Percentiles rank a stretch among this genome's conserved stretches.
Evolutionary conservation across 2,888 invertebrate genomes (phyloP).

Genomic region (Acrobasis suavella): DNA sequence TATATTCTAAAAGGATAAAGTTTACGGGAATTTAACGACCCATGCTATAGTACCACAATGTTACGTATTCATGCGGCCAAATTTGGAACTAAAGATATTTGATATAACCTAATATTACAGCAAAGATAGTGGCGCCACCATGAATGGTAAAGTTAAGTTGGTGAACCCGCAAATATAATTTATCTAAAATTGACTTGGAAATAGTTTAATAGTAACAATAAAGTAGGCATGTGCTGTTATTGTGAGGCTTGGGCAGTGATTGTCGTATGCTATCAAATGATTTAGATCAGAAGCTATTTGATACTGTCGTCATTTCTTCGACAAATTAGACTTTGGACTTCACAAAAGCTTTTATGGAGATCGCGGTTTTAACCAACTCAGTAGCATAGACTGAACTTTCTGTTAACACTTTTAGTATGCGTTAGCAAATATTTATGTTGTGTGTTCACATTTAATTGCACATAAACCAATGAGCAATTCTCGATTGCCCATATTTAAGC

Average conservation of each 20-base stretch:
- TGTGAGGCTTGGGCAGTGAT: conserved; percentile 3
- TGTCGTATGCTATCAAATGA: background rate
- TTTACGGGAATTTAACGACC: conserved; percentile 15
- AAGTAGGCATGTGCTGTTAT: background rate
- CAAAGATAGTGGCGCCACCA: conserved; percentile 3
- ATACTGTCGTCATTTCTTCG: background rate
- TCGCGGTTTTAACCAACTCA: too few species aligned
- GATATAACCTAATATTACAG: background rate
- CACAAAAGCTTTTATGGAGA: too few species aligned
- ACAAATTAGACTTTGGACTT: background rate
- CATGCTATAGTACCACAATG: background rate
- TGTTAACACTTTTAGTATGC: too few species aligned
- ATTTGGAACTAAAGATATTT: background rate
- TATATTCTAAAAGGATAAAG: conserved; percentile 15
- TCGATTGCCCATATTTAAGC: too few species aligned
- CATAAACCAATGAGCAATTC: too few species aligned
- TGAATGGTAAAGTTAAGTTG: background rate
- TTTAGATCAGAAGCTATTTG: background rate
- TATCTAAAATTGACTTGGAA: conserved; percentile 15
- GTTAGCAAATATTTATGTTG: too few species aligned
- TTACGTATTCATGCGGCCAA: background rate
- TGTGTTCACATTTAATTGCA: too few species aligned
- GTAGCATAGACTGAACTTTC: too few species aligned
- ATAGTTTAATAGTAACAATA: background rate
- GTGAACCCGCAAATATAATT: background rate